Evolutionary conservation across 2,113 vertebrate species (phyloP).

Genomic region (Brachyhypopomus gauderio): DNA sequence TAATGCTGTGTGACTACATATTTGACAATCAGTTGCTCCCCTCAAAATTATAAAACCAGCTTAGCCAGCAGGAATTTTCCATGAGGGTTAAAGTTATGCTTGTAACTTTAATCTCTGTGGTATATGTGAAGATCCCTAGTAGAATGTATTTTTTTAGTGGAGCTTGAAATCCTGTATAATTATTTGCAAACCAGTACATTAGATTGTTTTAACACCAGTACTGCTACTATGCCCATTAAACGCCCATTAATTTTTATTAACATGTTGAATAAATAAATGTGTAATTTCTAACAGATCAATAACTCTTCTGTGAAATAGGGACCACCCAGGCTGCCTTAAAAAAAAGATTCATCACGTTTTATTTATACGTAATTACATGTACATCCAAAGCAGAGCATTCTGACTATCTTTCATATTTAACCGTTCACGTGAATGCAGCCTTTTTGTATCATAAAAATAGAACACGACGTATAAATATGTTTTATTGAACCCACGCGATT

Average conservation of each 20-base stretch:
- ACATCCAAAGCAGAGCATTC: constrained; percentile 39
- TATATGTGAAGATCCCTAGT: background rate
- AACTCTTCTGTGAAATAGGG: constrained; percentile 15
- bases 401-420: constrained; percentile 41
- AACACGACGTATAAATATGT: constrained; percentile 48
- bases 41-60: background rate
- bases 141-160: background rate
- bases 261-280: background rate
- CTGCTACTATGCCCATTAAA: background rate
- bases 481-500: background rate
- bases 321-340: constrained; percentile 69
- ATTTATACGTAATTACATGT: constrained; percentile 56
- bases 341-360: constrained; percentile 68
- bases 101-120: background rate
- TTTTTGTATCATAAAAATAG: constrained; percentile 46
- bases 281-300: background rate
- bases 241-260: background rate
- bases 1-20: background rate
- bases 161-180: background rate
- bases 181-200: background rate
- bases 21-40: constrained; percentile 21
- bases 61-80: background rate
- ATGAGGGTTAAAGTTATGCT: background rate
- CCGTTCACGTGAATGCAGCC: constrained; percentile 16
- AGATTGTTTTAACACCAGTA: background rate